Conservation (phyloP, 2,888 invertebrate species). For the Drosophila heteroneura region DNA sequence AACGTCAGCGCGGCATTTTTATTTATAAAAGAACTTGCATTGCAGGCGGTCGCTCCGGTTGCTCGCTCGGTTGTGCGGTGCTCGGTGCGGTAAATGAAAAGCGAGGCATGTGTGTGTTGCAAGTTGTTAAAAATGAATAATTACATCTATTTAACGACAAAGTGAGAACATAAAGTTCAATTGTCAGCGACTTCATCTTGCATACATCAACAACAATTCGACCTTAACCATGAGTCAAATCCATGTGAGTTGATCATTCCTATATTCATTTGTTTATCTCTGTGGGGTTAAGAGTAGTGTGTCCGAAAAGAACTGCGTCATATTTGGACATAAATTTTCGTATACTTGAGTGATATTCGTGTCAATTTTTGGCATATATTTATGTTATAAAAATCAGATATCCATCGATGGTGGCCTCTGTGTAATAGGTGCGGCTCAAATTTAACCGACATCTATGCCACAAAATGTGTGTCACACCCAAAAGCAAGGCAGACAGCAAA, state of each 20-base stretch:
- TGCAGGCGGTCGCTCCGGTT: constrained; percentile 69
- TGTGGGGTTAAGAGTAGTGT: neutral
- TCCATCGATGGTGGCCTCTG: constrained; percentile 37
- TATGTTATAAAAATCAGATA: constrained; percentile 37
- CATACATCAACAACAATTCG: constrained; percentile 8
- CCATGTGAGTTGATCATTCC: constrained; percentile 72
- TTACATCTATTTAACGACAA: constrained; percentile 29
- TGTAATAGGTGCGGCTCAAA: constrained; percentile 44
- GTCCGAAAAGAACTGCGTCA: constrained; percentile 4
- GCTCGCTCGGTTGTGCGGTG: constrained; percentile 12
- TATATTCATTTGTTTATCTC: neutral
- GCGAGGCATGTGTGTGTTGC: constrained; percentile 21
- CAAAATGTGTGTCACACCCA: constrained; percentile 74
- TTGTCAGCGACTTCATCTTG: constrained; percentile 32
- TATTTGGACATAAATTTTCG: constrained; percentile 2
- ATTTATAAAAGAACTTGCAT: constrained; percentile 82
- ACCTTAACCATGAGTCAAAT: constrained; percentile 73
- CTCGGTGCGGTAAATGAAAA: constrained; percentile 41
- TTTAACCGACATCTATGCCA: constrained; percentile 45
- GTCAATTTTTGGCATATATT: constrained; percentile 49
- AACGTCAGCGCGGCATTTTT: constrained; percentile 55
- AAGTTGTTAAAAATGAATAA: constrained; percentile 46
- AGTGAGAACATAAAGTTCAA: constrained; percentile 50
- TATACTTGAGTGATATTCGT: constrained; percentile 52
- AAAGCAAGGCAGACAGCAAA: constrained; percentile 14